Base-by-base conservation (phyloP, 2,888 invertebrate species). In the Tetragnatha montana region DNA sequence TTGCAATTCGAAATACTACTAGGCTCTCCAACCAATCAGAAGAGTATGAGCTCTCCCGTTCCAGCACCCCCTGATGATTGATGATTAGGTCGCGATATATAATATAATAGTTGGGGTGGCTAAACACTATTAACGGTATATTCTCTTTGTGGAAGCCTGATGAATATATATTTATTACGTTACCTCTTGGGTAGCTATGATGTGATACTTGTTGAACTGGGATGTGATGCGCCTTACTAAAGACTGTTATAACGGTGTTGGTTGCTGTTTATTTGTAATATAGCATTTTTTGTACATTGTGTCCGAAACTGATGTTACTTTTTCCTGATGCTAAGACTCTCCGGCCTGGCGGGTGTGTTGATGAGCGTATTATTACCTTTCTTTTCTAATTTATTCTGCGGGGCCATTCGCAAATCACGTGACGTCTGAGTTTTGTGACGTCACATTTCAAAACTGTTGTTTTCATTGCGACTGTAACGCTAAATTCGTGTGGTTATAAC, bases 191-290 rank as follows among this genome's bases (percentile, higher is more conserved):
- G 90, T 90, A 90, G 90, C 90, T 84, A 86, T 69, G 90, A 90
- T 90, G 90, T 90, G 90, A 90, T 90, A 90, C 87, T 90, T 90
- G 90, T 87, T 90, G 82, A 60, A 87, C n/a, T 82, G 90, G 87
- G 83, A 87, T 80, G 82, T 76, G 89, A 89, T 85, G 85, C 89
- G 85, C 90, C 90, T 90, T 90, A 90, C 83, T 35, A 87, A 90
- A 90, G 90, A 90, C 90, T 90, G 90, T 90, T 90, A 90, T 84
- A 90, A n/a, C 80, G 90, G 90, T 90, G 90, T 87, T 87, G 90
- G 90, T 90, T 90, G 86, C 89, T 89, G 86, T 87, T 90, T 87
- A 87, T 90, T 90, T 90, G 90, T 90, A 90, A 84, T 84, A 90
- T 90, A 90, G 90, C 87, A 89, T 90, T 90, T 87, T 82, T 89